These are phyloP conservation scores for Erannis defoliaria DNA, from an alignment of 2,888 invertebrate genomes.

Conservation along the genomic window DNA sequence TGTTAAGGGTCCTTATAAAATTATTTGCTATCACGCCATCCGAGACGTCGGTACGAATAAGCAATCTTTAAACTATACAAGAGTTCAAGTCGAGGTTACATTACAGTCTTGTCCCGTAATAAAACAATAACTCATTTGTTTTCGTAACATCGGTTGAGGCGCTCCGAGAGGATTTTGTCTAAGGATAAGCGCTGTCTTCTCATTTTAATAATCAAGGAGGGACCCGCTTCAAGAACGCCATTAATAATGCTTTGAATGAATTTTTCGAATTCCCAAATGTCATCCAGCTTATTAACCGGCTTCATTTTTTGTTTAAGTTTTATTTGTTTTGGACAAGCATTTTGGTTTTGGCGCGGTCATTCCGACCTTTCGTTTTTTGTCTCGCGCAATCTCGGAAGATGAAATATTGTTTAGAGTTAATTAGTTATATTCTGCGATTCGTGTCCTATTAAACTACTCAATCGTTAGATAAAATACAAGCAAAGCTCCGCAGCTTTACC, in stretches of 20 bases:
- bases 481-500: too few relatives aligned
- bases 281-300: conserved; percentile 86
- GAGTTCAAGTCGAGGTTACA: conserved; percentile 58
- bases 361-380: conserved; percentile 82
- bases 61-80: conserved; percentile 68
- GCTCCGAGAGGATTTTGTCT: conserved; percentile 64
- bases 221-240: conserved; percentile 76
- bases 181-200: conserved; percentile 73
- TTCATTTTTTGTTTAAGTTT: conserved; percentile 83
- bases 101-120: conserved; percentile 63
- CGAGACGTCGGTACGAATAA: conserved; percentile 65
- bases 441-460: conserved; percentile 65
- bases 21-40: conserved; percentile 86
- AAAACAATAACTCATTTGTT: conserved; percentile 56
- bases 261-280: conserved; percentile 86
- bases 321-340: conserved; percentile 82
- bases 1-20: conserved; percentile 83
- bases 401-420: conserved; percentile 85
- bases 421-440: conserved; percentile 74
- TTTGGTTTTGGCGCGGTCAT: conserved; percentile 86
- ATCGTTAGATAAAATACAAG: conserved; percentile 13
- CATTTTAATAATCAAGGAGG: conserved; percentile 75
- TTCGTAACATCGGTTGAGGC: conserved; percentile 58
- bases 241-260: conserved; percentile 83
- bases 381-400: conserved; percentile 77